phyloP scores from a whole-genome alignment of 2,113 vertebrate genomes.

The Gymnobelideus leadbeateri region DNA sequence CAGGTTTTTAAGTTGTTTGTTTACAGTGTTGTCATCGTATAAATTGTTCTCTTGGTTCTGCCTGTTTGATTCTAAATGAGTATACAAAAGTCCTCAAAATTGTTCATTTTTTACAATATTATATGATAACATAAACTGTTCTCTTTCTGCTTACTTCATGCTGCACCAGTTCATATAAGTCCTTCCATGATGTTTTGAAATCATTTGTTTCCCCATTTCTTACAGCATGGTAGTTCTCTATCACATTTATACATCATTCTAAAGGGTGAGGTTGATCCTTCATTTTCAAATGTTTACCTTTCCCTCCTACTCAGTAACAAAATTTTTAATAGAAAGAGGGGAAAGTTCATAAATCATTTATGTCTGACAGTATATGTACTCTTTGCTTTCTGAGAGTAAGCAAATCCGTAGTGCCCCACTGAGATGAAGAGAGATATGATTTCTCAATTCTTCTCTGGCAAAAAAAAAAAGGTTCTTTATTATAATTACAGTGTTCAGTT shows the following conservation, averaged over 20 bases:
- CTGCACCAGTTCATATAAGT: not conserved
- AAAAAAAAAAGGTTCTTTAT: not conserved
- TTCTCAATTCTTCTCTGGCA: not conserved
- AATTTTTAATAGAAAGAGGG: not conserved
- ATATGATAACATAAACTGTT: not conserved
- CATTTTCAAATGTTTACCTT: not conserved
- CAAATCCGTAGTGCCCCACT: not conserved
- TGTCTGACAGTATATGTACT: not conserved
- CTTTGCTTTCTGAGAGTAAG: too few species aligned
- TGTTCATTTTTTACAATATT: not conserved
- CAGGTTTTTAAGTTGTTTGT: not conserved
- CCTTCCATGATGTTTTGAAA: not conserved
- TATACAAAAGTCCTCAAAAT: not conserved
- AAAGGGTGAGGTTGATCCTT: not conserved
- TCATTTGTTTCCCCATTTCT: not conserved
- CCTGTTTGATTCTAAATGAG: not conserved
- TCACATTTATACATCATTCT: not conserved
- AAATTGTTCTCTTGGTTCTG: not conserved
- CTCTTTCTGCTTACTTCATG: not conserved
- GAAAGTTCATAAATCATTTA: not conserved
- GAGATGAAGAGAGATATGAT: not conserved
- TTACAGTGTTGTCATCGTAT: not conserved
- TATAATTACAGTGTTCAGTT: not conserved
- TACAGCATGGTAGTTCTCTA: not conserved
- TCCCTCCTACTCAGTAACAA: not conserved